Conservation (phyloP, 2,113 vertebrate species). For the Sminthopsis crassicaudata region DNA sequence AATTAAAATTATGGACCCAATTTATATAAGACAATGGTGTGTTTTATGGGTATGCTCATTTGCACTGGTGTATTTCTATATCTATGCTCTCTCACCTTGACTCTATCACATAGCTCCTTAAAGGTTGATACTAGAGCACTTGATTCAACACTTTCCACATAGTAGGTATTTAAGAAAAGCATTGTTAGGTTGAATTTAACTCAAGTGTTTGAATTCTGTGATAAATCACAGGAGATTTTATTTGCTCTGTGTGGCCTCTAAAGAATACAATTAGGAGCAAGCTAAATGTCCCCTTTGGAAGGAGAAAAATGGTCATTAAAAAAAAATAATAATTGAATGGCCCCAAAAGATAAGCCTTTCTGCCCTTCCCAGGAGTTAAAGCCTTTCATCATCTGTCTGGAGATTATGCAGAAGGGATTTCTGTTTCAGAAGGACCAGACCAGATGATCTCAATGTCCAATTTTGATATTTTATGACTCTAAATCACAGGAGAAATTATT, state of each 20-base stretch:
- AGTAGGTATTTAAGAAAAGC: neutral
- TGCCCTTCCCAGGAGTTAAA: neutral
- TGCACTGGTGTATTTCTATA: neutral
- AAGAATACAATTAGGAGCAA: neutral
- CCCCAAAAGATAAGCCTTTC: neutral
- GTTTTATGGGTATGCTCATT: neutral
- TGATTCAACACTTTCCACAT: neutral
- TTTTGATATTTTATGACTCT: neutral
- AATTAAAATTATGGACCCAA: neutral
- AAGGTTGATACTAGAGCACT: neutral
- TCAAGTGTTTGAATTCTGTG: neutral
- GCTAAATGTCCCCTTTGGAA: neutral
- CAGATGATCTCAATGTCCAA: neutral
- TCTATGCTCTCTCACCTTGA: neutral
- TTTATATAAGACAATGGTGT: neutral
- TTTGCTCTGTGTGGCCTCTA: neutral
- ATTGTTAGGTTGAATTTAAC: neutral
- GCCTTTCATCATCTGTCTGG: neutral
- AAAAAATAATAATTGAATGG: neutral
- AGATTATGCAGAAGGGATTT: neutral
- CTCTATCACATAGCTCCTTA: neutral
- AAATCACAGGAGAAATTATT: neutral
- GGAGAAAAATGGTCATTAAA: neutral
- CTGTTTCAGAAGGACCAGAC: neutral
- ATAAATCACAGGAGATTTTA: neutral